Conservation (phyloP, 2,797 vertebrate genomes). For the Leptatherina wallacei region DNA sequence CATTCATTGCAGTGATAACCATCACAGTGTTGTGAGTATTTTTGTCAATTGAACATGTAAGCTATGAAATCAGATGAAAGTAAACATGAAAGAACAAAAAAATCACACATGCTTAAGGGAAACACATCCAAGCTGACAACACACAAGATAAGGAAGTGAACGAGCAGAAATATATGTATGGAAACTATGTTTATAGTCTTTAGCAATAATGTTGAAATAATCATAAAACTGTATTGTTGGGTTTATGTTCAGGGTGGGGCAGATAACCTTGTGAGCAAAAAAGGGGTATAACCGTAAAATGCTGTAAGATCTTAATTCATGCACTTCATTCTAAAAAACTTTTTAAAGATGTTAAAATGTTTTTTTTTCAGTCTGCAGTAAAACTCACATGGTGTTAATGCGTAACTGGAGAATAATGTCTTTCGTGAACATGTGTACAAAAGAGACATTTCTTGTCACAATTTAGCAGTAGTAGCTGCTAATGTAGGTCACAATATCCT, state of each 20-base stretch:
- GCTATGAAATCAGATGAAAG: too few relatives aligned
- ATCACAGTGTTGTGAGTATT: too few relatives aligned
- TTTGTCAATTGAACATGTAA: too few relatives aligned
- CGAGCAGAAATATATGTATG: too few relatives aligned
- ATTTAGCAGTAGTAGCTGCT: constrained; percentile 8
- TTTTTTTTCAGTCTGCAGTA: neutral
- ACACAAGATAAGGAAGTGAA: too few relatives aligned
- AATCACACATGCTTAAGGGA: too few relatives aligned
- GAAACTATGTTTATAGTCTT: neutral
- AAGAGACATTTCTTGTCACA: constrained; percentile 4
- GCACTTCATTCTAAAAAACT: too few relatives aligned
- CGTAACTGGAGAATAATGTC: neutral
- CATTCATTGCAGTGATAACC: too few relatives aligned
- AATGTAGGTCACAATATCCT: constrained; percentile 48
- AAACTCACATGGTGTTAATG: neutral
- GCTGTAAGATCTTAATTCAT: too few relatives aligned
- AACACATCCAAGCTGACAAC: too few relatives aligned
- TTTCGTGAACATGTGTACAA: neutral
- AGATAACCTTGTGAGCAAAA: neutral
- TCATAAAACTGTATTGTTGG: neutral
- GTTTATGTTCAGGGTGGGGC: neutral
- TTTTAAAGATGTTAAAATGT: too few relatives aligned
- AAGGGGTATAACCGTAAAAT: neutral
- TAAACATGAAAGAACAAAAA: too few relatives aligned
- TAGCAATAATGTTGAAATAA: neutral